Evolutionary conservation across 1,140 invertebrate genomes (phyloP), one percentile per base, ranked within the genome.

Genomic region (Drosophila willistoni): DNA sequence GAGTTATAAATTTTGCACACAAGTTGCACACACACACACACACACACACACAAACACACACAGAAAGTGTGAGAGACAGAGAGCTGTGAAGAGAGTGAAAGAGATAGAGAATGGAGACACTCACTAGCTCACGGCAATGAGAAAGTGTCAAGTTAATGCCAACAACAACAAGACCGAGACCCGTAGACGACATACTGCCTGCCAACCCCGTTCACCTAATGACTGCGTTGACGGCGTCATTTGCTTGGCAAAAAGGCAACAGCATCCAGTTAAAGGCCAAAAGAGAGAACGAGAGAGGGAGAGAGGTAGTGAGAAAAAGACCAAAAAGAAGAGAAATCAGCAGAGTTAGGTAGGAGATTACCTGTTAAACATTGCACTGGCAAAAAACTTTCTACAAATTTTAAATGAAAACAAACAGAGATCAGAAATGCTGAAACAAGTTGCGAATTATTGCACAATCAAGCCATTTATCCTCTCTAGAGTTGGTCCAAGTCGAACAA

Each of bases 71-170:
- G 19, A 22, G 19, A 73, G 14, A 62, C 0, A 42, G 59, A 64
- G 25, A 67, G n/a, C n/a, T n/a, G n/a, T n/a, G n/a, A n/a, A n/a
- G 19, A 73, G 14, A 62, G 36, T 13, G 3, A 39, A 19, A 70
- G 63, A 55, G 33, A 39, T 29, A 54, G 59, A 64, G 19, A 61
- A 77, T 13, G 61, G 47, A 36, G 59, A 56, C 42, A 79, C 64
- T 62, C 60, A 68, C 66, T 85, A 77, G 69, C 78, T 86, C 78
- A 81, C 82, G 79, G 78, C 82, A 75, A 86, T 86, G 79, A 79
- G 75, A 81, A 86, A 86, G 82, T 86, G 82, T 86, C 82, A 86
- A 81, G 82, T 86, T 86, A 86, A 85, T 85, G 82, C 82, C 82
- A 85, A 59, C 74, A 81, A 77, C 77, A 77, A 69, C 29, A 34